A percentile compares a stretch with the other conserved stretches of the same genome.
phyloP scores from a whole-genome alignment of 2,797 vertebrate species.

The Brachyalestes nurse region DNA sequence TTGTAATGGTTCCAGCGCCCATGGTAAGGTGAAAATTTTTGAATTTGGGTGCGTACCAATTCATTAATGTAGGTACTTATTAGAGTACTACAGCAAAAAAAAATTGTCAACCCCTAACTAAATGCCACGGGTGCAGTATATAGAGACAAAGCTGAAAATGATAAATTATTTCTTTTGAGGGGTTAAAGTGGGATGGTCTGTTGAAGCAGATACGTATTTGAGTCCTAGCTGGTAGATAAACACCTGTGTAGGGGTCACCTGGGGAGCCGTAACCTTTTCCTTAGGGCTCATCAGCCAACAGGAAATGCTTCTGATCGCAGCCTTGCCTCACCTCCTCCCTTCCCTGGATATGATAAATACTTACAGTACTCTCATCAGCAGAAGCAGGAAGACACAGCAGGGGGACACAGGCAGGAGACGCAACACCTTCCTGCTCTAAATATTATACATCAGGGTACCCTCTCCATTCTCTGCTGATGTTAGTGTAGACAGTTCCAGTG shows the following conservation, averaged over 20 bases:
- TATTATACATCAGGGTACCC: not conserved
- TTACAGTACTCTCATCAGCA: conserved; percentile 45
- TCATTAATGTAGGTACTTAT: no score
- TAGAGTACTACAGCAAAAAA: no score
- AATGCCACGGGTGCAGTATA: not conserved
- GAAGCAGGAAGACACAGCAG: conserved; percentile 34
- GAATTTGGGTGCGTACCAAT: no score
- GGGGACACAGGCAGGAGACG: not conserved
- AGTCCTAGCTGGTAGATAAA: conserved; percentile 17
- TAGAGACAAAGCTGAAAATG: not conserved
- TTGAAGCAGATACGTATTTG: conserved; percentile 15
- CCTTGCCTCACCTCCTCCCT: conserved; percentile 38
- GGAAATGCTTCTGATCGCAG: conserved; percentile 49
- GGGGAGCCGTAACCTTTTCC: conserved; percentile 57
- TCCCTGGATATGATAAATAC: conserved; percentile 47
- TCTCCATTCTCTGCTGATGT: not conserved
- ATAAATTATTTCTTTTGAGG: not conserved
- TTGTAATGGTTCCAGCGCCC: no score
- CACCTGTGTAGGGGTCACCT: conserved; percentile 39
- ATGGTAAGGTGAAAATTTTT: no score
- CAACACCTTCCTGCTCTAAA: conserved; percentile 1
- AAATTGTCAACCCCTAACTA: no score
- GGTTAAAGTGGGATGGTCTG: not conserved
- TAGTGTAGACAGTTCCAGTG: not conserved
- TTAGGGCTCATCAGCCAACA: conserved; percentile 45